phyloP scores from a whole-genome alignment of 2,797 vertebrate species.

The Mormyrops attenuatus region DNA sequence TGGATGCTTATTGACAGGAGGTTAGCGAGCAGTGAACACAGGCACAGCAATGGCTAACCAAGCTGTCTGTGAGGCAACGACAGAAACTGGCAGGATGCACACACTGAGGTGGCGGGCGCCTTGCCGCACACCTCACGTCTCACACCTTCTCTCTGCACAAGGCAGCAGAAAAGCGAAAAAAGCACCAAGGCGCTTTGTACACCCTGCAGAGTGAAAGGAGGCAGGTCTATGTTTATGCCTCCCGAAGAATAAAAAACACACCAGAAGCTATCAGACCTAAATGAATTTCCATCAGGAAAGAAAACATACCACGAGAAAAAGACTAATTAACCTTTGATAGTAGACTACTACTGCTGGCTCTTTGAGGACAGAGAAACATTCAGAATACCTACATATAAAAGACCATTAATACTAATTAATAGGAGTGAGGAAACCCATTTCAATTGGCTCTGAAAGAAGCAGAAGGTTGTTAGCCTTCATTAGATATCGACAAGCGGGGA shows the following conservation, averaged over 20 bases:
- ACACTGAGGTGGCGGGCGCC: background rate
- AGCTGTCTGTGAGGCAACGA: background rate
- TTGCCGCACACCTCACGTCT: background rate
- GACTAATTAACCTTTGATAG: background rate
- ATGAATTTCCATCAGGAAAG: background rate
- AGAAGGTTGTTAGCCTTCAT: background rate
- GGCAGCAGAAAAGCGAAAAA: background rate
- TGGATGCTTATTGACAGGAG: background rate
- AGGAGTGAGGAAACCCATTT: background rate
- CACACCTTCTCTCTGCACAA: background rate
- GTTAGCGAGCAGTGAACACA: background rate
- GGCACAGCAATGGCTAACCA: background rate
- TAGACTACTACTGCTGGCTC: background rate
- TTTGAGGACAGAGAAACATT: background rate
- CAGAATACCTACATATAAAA: background rate
- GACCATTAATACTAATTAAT: background rate
- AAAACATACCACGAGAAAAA: background rate
- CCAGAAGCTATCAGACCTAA: background rate
- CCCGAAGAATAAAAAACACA: background rate
- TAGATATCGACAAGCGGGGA: background rate
- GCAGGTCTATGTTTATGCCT: background rate
- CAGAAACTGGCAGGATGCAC: background rate
- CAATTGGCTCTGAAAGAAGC: background rate
- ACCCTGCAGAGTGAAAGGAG: background rate
- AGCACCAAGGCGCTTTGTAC: background rate